phyloP scores from a whole-genome alignment of 2,888 invertebrate species.

The Automeris io region DNA sequence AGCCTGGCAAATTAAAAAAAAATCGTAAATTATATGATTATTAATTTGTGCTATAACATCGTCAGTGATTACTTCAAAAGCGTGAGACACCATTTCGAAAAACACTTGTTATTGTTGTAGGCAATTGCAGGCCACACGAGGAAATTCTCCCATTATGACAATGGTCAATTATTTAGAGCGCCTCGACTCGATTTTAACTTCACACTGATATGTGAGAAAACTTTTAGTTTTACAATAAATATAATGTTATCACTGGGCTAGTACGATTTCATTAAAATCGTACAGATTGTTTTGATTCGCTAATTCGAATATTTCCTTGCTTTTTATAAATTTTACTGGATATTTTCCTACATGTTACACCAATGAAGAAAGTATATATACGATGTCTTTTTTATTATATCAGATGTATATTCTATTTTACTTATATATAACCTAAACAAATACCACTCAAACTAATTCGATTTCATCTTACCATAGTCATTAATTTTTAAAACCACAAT shows the following conservation, averaged over 20 bases:
- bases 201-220: slow-evolving; percentile 46
- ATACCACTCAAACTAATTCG: not conserved
- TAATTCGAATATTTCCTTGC: too few relatives aligned
- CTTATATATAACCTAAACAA: too few relatives aligned
- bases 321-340: too few relatives aligned
- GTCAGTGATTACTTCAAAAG: slow-evolving; percentile 27
- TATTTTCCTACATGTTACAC: too few relatives aligned
- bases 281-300: too few relatives aligned
- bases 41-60: slow-evolving; percentile 2
- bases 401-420: too few relatives aligned
- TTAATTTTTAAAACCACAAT: not conserved
- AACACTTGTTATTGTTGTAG: slow-evolving; percentile 49
- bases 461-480: not conserved
- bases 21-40: not conserved
- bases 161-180: slow-evolving; percentile 66
- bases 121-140: slow-evolving; percentile 52
- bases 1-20: too few relatives aligned
- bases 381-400: too few relatives aligned
- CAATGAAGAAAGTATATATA: too few relatives aligned
- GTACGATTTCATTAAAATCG: not conserved
- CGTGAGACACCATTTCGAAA: slow-evolving; percentile 66
- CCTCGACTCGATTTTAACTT: slow-evolving; percentile 37
- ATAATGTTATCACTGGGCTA: not conserved
- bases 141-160: slow-evolving; percentile 64
- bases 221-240: slow-evolving; percentile 22